phyloP scores from a whole-genome alignment of 2,797 vertebrate species.

The Zenarchopterus dispar region DNA sequence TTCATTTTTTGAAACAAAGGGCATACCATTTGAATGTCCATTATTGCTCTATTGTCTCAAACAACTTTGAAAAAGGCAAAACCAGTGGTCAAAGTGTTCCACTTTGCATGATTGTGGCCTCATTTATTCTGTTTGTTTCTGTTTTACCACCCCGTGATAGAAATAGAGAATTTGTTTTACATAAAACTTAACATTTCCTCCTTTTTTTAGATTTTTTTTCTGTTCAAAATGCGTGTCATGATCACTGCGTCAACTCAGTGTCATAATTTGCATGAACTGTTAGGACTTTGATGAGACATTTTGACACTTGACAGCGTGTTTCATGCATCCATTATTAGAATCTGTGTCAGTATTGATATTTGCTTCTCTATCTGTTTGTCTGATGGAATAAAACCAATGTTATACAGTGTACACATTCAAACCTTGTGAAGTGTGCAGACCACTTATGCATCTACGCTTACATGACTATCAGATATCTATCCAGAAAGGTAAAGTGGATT shows the following conservation, averaged over 20 bases:
- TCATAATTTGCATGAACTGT: conserved; percentile 78
- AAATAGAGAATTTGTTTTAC: conserved; percentile 20
- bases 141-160: conserved; percentile 10
- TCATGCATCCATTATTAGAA: conserved; percentile 66
- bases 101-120: conserved; percentile 61
- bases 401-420: conserved; percentile 64
- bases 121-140: conserved; percentile 30
- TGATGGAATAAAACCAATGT: conserved; percentile 63
- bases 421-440: conserved; percentile 59
- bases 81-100: conserved; percentile 33
- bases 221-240: conserved; percentile 46
- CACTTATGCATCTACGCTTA: conserved; percentile 52
- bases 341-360: conserved; percentile 67
- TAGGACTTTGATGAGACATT: conserved; percentile 66
- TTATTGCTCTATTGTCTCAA: conserved; percentile 28
- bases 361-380: conserved; percentile 65
- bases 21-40: conserved; percentile 46
- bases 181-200: conserved; percentile 12
- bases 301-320: conserved; percentile 62
- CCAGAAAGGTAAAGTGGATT: conserved; percentile 51
- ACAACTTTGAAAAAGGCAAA: conserved; percentile 31
- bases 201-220: conserved; percentile 24
- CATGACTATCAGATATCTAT: conserved; percentile 60
- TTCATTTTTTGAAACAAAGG: conserved; percentile 26
- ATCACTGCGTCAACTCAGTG: conserved; percentile 48